Conservation (phyloP, 2,888 invertebrate genomes). For the Calameuta idolon region DNA sequence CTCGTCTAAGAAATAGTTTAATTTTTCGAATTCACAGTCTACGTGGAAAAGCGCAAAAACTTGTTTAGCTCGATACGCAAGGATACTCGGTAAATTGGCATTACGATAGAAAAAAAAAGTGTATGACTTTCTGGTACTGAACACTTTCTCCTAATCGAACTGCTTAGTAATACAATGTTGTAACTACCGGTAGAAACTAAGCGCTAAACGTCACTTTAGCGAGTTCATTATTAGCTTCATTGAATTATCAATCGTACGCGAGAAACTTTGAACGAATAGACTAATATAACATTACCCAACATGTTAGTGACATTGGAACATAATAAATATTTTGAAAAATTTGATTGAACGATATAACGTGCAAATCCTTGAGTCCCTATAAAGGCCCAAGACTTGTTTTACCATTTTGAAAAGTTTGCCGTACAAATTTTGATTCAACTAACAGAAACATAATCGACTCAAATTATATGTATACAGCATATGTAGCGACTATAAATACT, state of each 20-base stretch:
- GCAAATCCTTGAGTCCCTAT: not conserved
- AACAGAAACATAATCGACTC: not conserved
- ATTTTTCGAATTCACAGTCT: not conserved
- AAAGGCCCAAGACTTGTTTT: not conserved
- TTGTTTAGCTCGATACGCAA: not conserved
- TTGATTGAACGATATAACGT: not conserved
- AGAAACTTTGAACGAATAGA: not conserved
- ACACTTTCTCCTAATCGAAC: conserved; percentile 6
- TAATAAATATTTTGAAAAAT: not conserved
- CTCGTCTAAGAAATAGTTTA: not conserved
- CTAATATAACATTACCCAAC: not conserved
- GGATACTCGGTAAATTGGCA: not conserved
- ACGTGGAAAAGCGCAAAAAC: not conserved
- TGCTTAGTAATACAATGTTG: conserved; percentile 4
- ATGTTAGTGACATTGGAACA: not conserved
- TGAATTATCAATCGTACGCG: not conserved
- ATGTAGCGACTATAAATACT: not conserved
- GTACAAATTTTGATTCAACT: not conserved
- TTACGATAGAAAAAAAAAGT: not conserved
- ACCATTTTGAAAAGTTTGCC: not conserved
- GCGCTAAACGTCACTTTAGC: conserved; percentile 1
- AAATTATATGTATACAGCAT: not conserved
- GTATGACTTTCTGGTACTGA: not conserved
- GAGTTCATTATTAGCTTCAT: not conserved
- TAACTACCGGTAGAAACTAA: conserved; percentile 7